A percentile compares a stretch with the other conserved stretches of the same genome.
These are phyloP conservation scores for Cloeon dipterum DNA, from an alignment of 2,888 invertebrate genomes.

Conservation along the genomic window DNA sequence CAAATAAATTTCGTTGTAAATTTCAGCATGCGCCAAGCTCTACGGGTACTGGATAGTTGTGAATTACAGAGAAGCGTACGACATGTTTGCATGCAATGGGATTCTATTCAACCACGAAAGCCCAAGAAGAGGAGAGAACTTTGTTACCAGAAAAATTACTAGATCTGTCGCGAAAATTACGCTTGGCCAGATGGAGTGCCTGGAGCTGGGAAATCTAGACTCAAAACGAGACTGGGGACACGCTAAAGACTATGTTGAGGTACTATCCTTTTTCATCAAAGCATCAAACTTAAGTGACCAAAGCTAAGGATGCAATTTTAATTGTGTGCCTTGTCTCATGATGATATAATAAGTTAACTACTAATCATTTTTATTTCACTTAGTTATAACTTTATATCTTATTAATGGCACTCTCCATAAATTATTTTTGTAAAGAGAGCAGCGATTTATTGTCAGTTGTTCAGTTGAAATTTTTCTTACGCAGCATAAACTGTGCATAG, in stretches of 20 bases:
- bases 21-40: constrained; percentile 75
- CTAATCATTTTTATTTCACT: too few relatives aligned
- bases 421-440: too few relatives aligned
- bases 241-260: constrained; percentile 87
- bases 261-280: constrained; percentile 15
- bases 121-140: constrained; percentile 88
- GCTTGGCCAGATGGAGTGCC: constrained; percentile 56
- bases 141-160: constrained; percentile 95
- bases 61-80: constrained; percentile 88
- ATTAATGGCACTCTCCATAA: too few relatives aligned
- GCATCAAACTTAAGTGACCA: too few relatives aligned
- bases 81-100: constrained; percentile 89
- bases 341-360: too few relatives aligned
- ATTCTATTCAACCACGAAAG: constrained; percentile 94
- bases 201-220: constrained; percentile 88
- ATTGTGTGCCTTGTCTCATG: too few relatives aligned
- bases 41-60: constrained; percentile 92
- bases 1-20: too few relatives aligned
- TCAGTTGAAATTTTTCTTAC: too few relatives aligned
- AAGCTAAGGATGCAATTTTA: too few relatives aligned
- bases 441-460: too few relatives aligned
- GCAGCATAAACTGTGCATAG: too few relatives aligned
- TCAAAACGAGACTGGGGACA: constrained; percentile 97
- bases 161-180: constrained; percentile 91
- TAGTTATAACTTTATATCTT: too few relatives aligned